phyloP scores from a whole-genome alignment of 2,888 invertebrate genomes.

The Catocala sponsa region DNA sequence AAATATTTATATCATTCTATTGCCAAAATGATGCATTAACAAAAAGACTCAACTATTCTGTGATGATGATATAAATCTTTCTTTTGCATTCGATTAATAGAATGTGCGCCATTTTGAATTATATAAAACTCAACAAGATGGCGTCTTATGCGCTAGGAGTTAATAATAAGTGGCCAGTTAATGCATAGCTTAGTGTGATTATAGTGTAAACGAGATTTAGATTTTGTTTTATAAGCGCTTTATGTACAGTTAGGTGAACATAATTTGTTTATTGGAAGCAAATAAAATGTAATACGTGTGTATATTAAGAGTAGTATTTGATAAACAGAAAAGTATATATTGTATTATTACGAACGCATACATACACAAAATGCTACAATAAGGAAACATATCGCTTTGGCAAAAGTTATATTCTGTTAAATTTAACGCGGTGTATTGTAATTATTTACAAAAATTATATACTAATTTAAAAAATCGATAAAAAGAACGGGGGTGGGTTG shows the following conservation, averaged over 20 bases:
- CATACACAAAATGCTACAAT: conserved; percentile 83
- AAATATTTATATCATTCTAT: too few species aligned
- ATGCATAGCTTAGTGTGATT: conserved; percentile 82
- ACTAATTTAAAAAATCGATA: conserved; percentile 44
- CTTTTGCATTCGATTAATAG: conserved; percentile 65
- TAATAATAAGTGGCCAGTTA: conserved; percentile 71
- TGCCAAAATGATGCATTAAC: conserved; percentile 53
- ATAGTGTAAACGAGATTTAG: conserved; percentile 77
- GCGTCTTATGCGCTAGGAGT: conserved; percentile 66
- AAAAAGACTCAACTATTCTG: conserved; percentile 70
- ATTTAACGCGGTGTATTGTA: conserved; percentile 66
- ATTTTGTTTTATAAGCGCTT: conserved; percentile 85
- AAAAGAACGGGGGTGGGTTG: conserved; percentile 50
- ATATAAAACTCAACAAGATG: conserved; percentile 62
- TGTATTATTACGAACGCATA: conserved; percentile 72
- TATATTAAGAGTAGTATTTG: conserved; percentile 85
- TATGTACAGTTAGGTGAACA: conserved; percentile 83
- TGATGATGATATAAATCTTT: conserved; percentile 72
- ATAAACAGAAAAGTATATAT: conserved; percentile 68
- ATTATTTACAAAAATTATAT: conserved; percentile 66
- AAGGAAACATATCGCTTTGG: conserved; percentile 87
- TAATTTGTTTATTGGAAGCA: conserved; percentile 77
- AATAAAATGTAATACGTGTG: conserved; percentile 75
- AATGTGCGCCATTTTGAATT: conserved; percentile 71
- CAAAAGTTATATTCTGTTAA: conserved; percentile 68